Evolutionary conservation across 2,888 invertebrate species (phyloP).

Genomic region (Eremobia ochroleuca): DNA sequence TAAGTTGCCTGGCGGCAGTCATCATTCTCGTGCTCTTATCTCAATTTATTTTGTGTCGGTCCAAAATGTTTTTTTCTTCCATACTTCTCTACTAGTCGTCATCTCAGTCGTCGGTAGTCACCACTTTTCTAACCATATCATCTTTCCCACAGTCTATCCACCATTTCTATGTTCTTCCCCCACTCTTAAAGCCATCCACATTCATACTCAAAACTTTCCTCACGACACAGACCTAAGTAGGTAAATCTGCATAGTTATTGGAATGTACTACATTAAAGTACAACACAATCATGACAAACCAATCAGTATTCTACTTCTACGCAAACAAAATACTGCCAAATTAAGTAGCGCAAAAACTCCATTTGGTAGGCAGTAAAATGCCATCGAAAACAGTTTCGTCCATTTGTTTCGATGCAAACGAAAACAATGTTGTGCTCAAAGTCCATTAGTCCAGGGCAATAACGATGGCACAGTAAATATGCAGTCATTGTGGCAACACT

Average conservation of each 20-base stretch:
- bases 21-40: too few relatives aligned
- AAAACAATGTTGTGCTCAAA: slow-evolving; percentile 87
- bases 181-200: too few relatives aligned
- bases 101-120: too few relatives aligned
- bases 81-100: not conserved
- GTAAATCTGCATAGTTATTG: not conserved
- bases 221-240: not conserved
- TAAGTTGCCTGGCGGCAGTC: too few relatives aligned
- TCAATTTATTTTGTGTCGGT: too few relatives aligned
- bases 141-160: too few relatives aligned
- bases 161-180: too few relatives aligned
- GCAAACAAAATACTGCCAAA: slow-evolving; percentile 36
- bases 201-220: too few relatives aligned
- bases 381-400: slow-evolving; percentile 76
- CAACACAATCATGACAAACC: slow-evolving; percentile 1
- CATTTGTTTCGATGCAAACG: slow-evolving; percentile 80
- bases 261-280: not conserved
- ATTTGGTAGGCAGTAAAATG: slow-evolving; percentile 73
- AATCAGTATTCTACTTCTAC: not conserved
- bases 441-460: slow-evolving; percentile 84
- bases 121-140: too few relatives aligned
- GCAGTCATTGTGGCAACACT: slow-evolving; percentile 74
- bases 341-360: slow-evolving; percentile 58
- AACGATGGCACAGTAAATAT: slow-evolving; percentile 82
- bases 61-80: too few relatives aligned